These are phyloP conservation scores for Elaphurus davidianus DNA, from an alignment of 2,113 vertebrate genomes.

Conservation along the genomic window DNA sequence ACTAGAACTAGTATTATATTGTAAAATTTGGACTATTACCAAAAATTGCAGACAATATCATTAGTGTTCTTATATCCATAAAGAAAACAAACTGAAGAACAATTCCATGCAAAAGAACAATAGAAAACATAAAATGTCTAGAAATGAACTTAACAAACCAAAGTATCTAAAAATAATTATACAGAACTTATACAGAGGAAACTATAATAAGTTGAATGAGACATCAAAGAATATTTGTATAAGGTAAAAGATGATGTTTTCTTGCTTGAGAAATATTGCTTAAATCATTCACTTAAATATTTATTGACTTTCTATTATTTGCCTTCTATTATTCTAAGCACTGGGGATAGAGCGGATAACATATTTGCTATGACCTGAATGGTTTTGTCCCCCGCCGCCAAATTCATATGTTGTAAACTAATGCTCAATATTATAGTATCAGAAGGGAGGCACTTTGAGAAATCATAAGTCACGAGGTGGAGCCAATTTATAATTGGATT, in stretches of 20 bases:
- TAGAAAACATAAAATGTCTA: not conserved
- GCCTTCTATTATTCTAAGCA: not conserved
- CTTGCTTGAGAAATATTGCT: not conserved
- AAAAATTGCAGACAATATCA: not conserved
- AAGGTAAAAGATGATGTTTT: not conserved
- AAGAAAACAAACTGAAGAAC: not conserved
- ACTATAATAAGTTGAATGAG: not conserved
- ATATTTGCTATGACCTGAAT: not conserved
- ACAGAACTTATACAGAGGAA: not conserved
- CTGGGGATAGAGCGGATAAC: not conserved
- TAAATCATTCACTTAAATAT: not conserved
- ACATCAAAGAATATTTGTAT: not conserved
- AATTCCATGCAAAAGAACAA: not conserved
- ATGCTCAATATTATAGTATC: not conserved
- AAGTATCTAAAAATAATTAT: not conserved
- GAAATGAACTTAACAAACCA: not conserved
- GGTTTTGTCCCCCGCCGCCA: not conserved
- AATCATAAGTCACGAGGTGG: not conserved
- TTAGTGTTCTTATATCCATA: not conserved
- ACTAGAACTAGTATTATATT: not conserved
- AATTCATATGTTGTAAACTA: not conserved
- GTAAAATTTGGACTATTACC: not conserved
- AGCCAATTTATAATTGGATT: not conserved
- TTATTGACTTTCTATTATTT: not conserved
- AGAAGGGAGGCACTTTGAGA: not conserved